These are phyloP conservation scores for Macheiramphus alcinus DNA, from an alignment of 2,113 vertebrate genomes.

Conservation along the genomic window DNA sequence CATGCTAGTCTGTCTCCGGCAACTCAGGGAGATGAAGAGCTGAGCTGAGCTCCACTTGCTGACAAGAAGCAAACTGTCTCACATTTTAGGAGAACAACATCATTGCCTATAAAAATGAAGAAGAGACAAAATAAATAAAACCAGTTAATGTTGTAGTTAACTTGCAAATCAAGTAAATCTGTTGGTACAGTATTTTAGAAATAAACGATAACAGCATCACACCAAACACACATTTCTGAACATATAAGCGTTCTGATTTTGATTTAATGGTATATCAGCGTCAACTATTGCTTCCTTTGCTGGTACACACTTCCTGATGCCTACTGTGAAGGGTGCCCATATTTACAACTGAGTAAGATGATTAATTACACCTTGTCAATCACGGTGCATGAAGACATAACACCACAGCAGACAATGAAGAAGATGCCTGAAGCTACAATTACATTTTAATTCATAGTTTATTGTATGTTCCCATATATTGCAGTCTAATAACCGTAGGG, in stretches of 20 bases:
- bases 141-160: conserved; percentile 82
- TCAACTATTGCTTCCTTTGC: conserved; percentile 79
- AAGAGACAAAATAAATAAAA: conserved; percentile 82
- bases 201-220: conserved; percentile 79
- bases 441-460: conserved; percentile 81
- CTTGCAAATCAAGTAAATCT: conserved; percentile 84
- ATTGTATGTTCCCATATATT: conserved; percentile 79
- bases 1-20: conserved; percentile 46
- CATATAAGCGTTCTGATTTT: conserved; percentile 70
- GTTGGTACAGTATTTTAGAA: conserved; percentile 83
- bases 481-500: conserved; percentile 77
- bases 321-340: conserved; percentile 81
- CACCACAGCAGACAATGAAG: conserved; percentile 82
- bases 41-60: conserved; percentile 77
- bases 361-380: conserved; percentile 88
- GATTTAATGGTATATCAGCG: conserved; percentile 80
- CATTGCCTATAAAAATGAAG: conserved; percentile 78
- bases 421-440: conserved; percentile 81
- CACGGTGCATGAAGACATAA: conserved; percentile 85
- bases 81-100: conserved; percentile 79
- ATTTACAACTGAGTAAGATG: conserved; percentile 85
- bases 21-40: conserved; percentile 67
- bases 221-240: conserved; percentile 80
- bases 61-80: conserved; percentile 82
- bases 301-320: conserved; percentile 82